Evolutionary conservation across 2,888 invertebrate species (phyloP), one percentile per base, ranked within the genome.

Genomic region (Cryptocheilus praepositus): DNA sequence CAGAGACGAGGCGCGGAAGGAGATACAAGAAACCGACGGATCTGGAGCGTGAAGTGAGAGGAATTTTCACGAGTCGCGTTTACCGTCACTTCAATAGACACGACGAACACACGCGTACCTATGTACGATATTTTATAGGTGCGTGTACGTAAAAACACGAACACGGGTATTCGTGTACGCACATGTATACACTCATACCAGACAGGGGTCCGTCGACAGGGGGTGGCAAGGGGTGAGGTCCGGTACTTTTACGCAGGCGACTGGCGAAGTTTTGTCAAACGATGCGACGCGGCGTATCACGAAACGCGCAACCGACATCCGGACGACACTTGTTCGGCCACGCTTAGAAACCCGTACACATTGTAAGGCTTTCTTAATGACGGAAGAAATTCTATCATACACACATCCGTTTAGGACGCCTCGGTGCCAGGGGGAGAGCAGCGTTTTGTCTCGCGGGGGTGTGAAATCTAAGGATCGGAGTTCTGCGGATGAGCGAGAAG

Each of bases 311-410:
- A 7, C n/a, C 49, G 52, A 58, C 67, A 46, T 54, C 51, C 60
- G 73, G 83, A 77, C 81, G 76, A 82, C 74, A 78, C 57, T 76
- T 78, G 70, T 68, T 51, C 80, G 64, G 69, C 28, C 71, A 71
- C 74, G 82, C 74, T 83, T 84, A 84, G 84, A 84, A 83, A 81
- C 59, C 73, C 77, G 76, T 79, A 80, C 80, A 83, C 79, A 86
- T 86, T 85, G 86, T 85, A 83, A 82, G 80, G 83, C 82, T 85
- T 87, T 85, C 84, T 88, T 88, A 88, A 88, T 88, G 88, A 88
- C 87, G 88, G 88, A 88, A 88, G 88, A 88, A 85, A 88, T 88
- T 88, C 85, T 86, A 87, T 88, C 86, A 83, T 83, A 82, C 81
- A 81, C 81, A 73, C 83, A 87, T 88, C 88, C 88, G 87, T 84